Conservation (phyloP, 2,797 vertebrate species). For the Leptodactylus fallax region DNA sequence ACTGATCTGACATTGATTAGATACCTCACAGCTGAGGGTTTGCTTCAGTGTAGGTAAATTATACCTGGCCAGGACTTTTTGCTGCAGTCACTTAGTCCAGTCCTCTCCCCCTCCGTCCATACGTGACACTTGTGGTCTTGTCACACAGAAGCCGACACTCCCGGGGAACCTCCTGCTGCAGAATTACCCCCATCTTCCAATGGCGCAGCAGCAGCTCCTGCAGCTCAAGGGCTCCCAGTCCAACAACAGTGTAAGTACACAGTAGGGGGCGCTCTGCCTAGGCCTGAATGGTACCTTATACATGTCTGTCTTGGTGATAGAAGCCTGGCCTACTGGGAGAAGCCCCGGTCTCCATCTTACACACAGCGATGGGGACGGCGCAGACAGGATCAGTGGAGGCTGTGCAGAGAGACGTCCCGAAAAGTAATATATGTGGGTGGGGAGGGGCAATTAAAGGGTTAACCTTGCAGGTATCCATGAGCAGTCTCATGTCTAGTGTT, state of each 20-base stretch:
- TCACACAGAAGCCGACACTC: constrained; percentile 70
- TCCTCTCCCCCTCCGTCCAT: not conserved
- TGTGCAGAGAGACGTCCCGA: constrained; percentile 87
- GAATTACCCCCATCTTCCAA: constrained; percentile 87
- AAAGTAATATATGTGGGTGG: constrained; percentile 75
- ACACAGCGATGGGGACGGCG: constrained; percentile 82
- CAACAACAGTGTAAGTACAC: constrained; percentile 82
- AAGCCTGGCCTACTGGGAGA: constrained; percentile 92
- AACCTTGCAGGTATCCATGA: too few relatives aligned
- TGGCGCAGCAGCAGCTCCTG: constrained; percentile 89
- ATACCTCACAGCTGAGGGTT: not conserved
- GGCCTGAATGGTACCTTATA: not conserved
- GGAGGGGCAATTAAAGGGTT: not conserved
- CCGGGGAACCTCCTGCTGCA: constrained; percentile 83
- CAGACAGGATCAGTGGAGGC: constrained; percentile 81
- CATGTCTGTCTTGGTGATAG: constrained; percentile 69
- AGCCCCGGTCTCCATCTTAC: constrained; percentile 87
- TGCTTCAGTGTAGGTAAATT: not conserved
- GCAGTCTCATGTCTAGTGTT: too few relatives aligned
- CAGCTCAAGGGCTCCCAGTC: constrained; percentile 90
- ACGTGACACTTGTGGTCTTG: not conserved
- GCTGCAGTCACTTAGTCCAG: not conserved
- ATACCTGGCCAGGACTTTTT: too few relatives aligned
- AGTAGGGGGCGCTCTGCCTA: not conserved
- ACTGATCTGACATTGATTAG: too few relatives aligned